A percentile compares a stretch with the other conserved stretches of the same genome.
phyloP scores from a whole-genome alignment of 2,113 vertebrate genomes.

The Erythrolamprus reginae region DNA sequence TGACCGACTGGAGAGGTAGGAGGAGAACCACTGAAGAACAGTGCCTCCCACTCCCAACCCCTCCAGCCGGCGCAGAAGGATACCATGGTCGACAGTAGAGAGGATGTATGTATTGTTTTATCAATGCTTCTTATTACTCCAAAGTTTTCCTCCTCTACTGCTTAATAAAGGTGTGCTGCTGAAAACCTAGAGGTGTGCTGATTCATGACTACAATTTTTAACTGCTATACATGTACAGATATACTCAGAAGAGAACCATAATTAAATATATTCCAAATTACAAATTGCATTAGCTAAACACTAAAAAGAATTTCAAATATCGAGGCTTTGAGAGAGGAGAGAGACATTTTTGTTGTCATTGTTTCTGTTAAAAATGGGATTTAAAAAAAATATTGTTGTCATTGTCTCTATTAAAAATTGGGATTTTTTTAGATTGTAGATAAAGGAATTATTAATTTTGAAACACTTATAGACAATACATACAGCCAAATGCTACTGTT shows the following conservation, averaged over 20 bases:
- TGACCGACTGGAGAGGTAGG: too few relatives aligned
- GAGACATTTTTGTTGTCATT: not conserved
- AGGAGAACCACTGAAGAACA: too few relatives aligned
- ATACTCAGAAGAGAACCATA: not conserved
- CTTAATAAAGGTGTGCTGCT: not conserved
- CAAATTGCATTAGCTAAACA: not conserved
- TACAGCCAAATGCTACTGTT: not conserved
- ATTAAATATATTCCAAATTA: not conserved
- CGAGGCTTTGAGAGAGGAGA: too few relatives aligned
- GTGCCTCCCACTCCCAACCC: too few relatives aligned
- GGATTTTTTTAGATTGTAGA: not conserved
- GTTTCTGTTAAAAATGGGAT: not conserved
- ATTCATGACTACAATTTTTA: not conserved
- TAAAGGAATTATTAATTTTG: not conserved
- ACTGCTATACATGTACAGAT: not conserved
- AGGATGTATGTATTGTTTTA: not conserved
- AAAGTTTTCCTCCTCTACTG: not conserved
- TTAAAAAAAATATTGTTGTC: too few relatives aligned
- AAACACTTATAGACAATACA: not conserved
- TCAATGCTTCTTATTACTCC: not conserved
- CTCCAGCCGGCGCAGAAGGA: too few relatives aligned
- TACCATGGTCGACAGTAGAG: too few relatives aligned
- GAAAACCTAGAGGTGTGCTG: not conserved
- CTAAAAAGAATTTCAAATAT: not conserved
- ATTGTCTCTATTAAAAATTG: not conserved